phyloP scores from a whole-genome alignment of 1,140 invertebrate genomes.

The Samia ricini region DNA sequence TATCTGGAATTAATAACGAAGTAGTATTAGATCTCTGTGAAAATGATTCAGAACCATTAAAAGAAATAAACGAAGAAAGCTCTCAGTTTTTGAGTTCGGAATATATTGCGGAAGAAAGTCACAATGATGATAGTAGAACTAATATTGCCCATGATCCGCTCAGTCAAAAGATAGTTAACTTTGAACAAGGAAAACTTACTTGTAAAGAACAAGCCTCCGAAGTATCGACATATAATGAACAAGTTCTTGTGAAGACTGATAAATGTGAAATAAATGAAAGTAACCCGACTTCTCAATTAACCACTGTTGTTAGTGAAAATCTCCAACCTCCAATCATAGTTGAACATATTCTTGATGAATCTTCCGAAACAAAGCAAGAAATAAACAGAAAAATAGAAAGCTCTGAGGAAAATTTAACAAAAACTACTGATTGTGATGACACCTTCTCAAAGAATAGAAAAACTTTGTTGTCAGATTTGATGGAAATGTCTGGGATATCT shows the following conservation, averaged over 20 bases:
- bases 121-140: background rate
- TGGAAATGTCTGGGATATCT: slow-evolving; percentile 70
- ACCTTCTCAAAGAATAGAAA: background rate
- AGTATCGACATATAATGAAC: background rate
- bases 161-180: background rate
- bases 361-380: background rate
- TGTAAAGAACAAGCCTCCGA: background rate
- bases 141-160: background rate
- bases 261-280: background rate
- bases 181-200: background rate
- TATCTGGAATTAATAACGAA: background rate
- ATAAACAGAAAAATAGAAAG: background rate
- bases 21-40: slow-evolving; percentile 14
- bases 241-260: background rate
- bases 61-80: background rate
- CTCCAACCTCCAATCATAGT: background rate
- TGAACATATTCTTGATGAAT: background rate
- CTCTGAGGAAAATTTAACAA: background rate
- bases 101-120: background rate
- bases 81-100: background rate
- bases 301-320: background rate
- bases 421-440: background rate
- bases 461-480: slow-evolving; percentile 41
- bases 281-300: background rate
- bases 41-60: slow-evolving; percentile 8